phyloP scores from a whole-genome alignment of 2,113 vertebrate genomes.

The Calyptommatus sinebrachiatus region DNA sequence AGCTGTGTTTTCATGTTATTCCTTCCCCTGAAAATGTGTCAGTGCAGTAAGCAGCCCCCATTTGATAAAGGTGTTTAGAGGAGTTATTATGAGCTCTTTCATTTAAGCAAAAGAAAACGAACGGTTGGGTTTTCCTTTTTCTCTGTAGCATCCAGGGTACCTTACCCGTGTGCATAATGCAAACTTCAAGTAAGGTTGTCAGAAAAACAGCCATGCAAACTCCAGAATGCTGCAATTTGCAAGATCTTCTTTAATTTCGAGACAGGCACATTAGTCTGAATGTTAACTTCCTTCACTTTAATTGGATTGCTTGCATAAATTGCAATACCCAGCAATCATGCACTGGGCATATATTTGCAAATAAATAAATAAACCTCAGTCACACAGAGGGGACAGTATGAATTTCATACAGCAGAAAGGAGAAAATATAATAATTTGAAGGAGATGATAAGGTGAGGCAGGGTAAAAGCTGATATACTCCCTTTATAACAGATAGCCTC shows the following conservation, averaged over 20 bases:
- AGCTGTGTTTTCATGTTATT: not conserved
- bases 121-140: conserved; percentile 22
- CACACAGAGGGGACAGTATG: conserved; percentile 59
- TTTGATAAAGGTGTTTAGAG: conserved; percentile 43
- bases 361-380: conserved; percentile 32
- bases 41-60: conserved; percentile 34
- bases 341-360: conserved; percentile 59
- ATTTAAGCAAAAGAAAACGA: conserved; percentile 46
- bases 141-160: conserved; percentile 32
- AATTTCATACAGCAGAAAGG: conserved; percentile 62
- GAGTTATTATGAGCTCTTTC: conserved; percentile 52
- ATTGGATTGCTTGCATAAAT: conserved; percentile 86
- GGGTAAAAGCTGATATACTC: conserved; percentile 75
- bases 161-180: conserved; percentile 32
- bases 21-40: not conserved
- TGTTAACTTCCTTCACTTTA: conserved; percentile 66
- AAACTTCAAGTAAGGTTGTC: conserved; percentile 44
- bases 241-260: conserved; percentile 46
- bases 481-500: conserved; percentile 91
- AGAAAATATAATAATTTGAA: conserved; percentile 70
- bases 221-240: conserved; percentile 30
- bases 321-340: conserved; percentile 75
- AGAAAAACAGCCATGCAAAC: conserved; percentile 28
- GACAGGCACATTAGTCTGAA: conserved; percentile 57
- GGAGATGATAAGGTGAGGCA: conserved; percentile 67